Percentiles rank a stretch among this genome's conserved stretches.
These are phyloP conservation scores for Chiloscyllium plagiosum DNA, from an alignment of 2,113 vertebrate species.

Conservation along the genomic window DNA sequence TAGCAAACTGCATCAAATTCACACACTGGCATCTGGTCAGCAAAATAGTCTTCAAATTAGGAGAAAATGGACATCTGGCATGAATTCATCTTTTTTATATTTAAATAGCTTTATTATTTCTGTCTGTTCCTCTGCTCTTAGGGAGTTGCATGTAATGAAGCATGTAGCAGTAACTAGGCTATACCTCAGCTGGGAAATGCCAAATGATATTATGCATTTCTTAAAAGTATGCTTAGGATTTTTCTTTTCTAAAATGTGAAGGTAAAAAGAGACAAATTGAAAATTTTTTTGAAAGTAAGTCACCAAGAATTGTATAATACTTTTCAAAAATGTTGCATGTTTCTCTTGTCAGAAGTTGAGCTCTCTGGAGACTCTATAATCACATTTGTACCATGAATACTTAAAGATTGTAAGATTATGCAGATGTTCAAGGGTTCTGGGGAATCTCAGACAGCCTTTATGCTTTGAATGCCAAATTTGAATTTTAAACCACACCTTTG, in stretches of 20 bases:
- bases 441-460: constrained; percentile 32
- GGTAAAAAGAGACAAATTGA: constrained; percentile 40
- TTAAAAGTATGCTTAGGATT: constrained; percentile 52
- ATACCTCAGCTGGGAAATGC: constrained; percentile 72
- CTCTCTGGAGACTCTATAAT: constrained; percentile 22
- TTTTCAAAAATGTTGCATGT: constrained; percentile 12
- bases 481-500: constrained; percentile 24
- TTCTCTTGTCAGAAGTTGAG: constrained; percentile 22
- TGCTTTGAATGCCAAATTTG: constrained; percentile 31
- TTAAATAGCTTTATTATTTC: constrained; percentile 65
- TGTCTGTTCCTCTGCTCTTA: constrained; percentile 59
- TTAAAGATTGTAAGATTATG: constrained; percentile 37
- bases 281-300: constrained; percentile 28
- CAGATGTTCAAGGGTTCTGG: constrained; percentile 29
- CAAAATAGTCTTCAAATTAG: constrained; percentile 47
- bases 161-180: constrained; percentile 63
- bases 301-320: constrained; percentile 12
- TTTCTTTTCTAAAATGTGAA: constrained; percentile 40
- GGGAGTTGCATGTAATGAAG: constrained; percentile 62
- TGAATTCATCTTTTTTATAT: constrained; percentile 60
- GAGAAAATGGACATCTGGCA: constrained; percentile 55
- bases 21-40: constrained; percentile 30
- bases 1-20: constrained; percentile 3
- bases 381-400: too few species aligned
- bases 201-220: constrained; percentile 59